Evolutionary conservation across 2,113 vertebrate species (phyloP), one percentile per base, ranked within the genome.

Genomic region (Ursus arctos): DNA sequence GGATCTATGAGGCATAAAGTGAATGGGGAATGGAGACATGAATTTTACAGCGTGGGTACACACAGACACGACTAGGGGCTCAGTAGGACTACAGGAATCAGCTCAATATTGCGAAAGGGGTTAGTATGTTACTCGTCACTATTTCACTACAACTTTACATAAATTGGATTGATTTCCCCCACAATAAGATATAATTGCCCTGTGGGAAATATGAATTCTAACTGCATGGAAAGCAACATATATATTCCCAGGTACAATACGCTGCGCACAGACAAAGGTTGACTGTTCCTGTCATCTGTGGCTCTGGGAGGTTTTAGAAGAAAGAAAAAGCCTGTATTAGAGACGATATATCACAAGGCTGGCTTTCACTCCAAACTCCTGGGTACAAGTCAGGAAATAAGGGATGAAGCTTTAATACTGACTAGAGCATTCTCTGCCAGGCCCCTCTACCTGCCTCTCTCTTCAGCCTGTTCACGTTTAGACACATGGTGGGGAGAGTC

Each of bases 281-380:
- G 65, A 97, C 82, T 98, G 76, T 98, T 98, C 97, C 82, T 96
- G 84, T 95, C 95, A 97, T 84, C 85, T 51, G 36, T 47, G 28
- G 36, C 40, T 95, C 86, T 26, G 2, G 6, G 53, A 95, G 31
- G 47, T 93, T 98, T 94, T 92, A 81, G 90, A 98, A 96, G 55
- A 97, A 98, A 97, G 95, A 96, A 95, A 97, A 97, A 97, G 94
- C 47, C 36, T 76, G 2, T 91, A 47, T 88, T 61, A 98, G 89
- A 97, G 97, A 96, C 59, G 97, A 98, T 98, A 36, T 59, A 88
- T 90, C 92, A 93, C 89, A 97, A 92, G 72, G 80, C 55, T 98
- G 91, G 87, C 94, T 98, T 89, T 11, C 1, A 93, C 93, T 96
- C 63, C 47, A 33, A 88, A 74, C 47, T 92, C 93, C 81, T 86